Percentiles rank a stretch among this genome's conserved stretches.
Conservation (phyloP, 1,140 invertebrate genomes). For the Trichonephila inaurata region DNA sequence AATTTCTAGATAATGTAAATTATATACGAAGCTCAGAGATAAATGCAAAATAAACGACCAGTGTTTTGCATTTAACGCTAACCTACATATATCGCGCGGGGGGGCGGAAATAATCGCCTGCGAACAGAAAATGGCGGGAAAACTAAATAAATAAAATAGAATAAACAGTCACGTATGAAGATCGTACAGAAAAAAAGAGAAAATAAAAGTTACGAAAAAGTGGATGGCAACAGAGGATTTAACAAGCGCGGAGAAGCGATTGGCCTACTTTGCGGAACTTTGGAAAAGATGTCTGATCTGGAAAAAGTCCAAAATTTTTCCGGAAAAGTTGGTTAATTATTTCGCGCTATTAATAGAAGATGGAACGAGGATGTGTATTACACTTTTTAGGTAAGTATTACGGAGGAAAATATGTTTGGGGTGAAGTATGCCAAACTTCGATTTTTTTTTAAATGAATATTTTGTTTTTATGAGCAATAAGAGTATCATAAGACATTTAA, state of each 20-base stretch:
- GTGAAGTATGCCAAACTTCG: not conserved
- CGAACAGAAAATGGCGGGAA: not conserved
- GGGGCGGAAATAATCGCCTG: not conserved
- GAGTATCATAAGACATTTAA: too few species aligned
- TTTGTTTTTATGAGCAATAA: too few species aligned
- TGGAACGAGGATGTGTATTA: not conserved
- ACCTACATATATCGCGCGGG: not conserved
- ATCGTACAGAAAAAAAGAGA: not conserved
- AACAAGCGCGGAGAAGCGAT: not conserved
- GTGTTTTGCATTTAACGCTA: not conserved
- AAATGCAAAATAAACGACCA: not conserved
- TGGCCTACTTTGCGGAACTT: not conserved
- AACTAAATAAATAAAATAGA: not conserved
- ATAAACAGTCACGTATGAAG: not conserved
- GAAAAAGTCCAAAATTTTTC: not conserved
- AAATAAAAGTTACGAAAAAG: not conserved
- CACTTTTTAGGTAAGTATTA: not conserved
- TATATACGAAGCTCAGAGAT: not conserved
- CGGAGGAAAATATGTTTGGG: not conserved
- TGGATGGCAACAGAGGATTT: not conserved
- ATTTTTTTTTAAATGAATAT: not conserved
- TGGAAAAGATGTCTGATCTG: not conserved
- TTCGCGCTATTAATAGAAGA: conserved; percentile 6
- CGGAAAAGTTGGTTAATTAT: conserved; percentile 20
- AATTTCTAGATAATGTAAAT: not conserved